These are phyloP conservation scores for Apus apus DNA, from an alignment of 2,113 vertebrate species.

Conservation along the genomic window DNA sequence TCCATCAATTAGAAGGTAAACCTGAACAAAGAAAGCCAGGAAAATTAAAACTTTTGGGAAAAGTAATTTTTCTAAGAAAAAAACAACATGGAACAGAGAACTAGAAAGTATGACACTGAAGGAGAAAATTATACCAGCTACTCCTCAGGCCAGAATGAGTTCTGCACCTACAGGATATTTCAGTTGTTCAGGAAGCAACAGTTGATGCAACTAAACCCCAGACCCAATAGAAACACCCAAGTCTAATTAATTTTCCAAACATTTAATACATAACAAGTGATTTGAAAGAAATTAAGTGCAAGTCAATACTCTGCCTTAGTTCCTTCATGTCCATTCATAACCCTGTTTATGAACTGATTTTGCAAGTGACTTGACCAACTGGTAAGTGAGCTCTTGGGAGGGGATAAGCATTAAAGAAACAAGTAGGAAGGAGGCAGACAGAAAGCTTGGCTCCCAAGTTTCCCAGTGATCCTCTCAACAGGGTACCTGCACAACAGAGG, in stretches of 20 bases:
- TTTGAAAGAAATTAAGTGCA: neutral
- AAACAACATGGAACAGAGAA: neutral
- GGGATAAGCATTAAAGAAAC: neutral
- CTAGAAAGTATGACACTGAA: neutral
- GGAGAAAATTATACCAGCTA: neutral
- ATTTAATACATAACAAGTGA: neutral
- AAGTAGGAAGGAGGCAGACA: conserved; percentile 6
- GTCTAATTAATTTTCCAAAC: neutral
- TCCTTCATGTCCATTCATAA: neutral
- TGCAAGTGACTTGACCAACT: conserved; percentile 18
- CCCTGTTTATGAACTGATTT: neutral
- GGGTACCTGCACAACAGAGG: neutral
- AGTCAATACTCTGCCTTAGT: neutral
- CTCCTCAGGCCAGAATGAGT: neutral
- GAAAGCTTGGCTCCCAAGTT: neutral
- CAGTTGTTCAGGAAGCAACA: neutral
- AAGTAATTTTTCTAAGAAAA: conserved; percentile 12
- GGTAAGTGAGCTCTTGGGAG: conserved; percentile 4
- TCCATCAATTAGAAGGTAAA: neutral
- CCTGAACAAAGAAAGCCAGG: neutral
- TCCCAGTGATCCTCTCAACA: neutral
- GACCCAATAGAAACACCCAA: neutral
- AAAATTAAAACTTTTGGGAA: neutral
- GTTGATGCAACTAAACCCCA: neutral
- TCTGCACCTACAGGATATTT: neutral